Base-by-base conservation (phyloP, 2,113 vertebrate genomes). In the Campylomormyrus numenius region DNA sequence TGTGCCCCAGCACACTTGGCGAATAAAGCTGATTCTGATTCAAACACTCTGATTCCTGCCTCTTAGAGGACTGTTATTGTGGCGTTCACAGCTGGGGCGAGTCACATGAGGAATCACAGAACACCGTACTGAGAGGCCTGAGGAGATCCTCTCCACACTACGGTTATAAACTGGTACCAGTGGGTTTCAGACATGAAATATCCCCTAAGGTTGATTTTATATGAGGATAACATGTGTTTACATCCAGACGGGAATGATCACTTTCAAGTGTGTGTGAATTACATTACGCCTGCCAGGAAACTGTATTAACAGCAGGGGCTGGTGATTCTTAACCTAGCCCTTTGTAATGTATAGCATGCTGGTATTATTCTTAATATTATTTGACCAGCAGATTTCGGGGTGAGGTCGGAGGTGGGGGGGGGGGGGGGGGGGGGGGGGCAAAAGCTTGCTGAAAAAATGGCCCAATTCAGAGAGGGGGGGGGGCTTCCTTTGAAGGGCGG, bases 381-480 rank as follows among this genome's bases (percentile, higher is more conserved):
- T 77, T 35, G 49, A 49, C 85, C 21, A 52, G 74, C 24, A 70
- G 39, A 87, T 52, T 35, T 27, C 0, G 49, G n/a, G 85, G 27
- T 17, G 85, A 49, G 6, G 48, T 35, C 8, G 49, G 62, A 27
- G 10, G 45, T 2, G n/a, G 35, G 70, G 17, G 24, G 39, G 39
- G 35, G 31, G 39, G 39, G 39, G 35, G 31, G 39, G 35, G 31
- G n/a, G 35, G 50, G 17, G 24, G 17, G n/a, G 31, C 56, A 85
- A 90, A 90, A 87, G 90, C 93, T 90, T 90, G 35, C 53, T 85
- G 89, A 91, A 95, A 96, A 95, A 96, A 96, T 92, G 90, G 92
- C 49, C 88, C 91, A 92, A 95, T 95, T 96, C 93, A 95, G 92
- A 50, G 49, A 91, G 91, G 93, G 83, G 92, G 77, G 90, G n/a